phyloP scores from a whole-genome alignment of 2,113 vertebrate genomes.

The Ochotona curzoniae region DNA sequence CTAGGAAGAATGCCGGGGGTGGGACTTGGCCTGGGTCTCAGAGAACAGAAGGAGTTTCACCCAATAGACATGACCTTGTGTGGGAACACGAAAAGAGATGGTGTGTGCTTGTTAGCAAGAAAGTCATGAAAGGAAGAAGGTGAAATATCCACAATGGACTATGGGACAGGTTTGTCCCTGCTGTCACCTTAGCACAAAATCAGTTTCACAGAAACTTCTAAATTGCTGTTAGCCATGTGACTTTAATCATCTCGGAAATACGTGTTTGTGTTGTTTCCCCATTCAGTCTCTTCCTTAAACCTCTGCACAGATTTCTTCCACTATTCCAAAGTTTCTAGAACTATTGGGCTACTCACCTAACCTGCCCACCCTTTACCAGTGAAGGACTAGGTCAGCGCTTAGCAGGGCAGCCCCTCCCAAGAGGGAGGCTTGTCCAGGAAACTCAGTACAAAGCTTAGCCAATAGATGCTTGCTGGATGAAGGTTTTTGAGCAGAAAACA shows the following conservation, averaged over 20 bases:
- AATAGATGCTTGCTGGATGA: background rate
- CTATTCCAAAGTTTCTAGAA: background rate
- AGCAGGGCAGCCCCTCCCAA: background rate
- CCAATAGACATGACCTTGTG: background rate
- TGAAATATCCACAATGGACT: background rate
- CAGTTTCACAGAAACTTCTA: background rate
- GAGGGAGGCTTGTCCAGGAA: background rate
- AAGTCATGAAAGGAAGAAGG: background rate
- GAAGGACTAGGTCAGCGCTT: background rate
- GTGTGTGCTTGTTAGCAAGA: background rate
- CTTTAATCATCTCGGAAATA: background rate
- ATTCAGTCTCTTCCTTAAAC: background rate
- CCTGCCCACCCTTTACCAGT: background rate
- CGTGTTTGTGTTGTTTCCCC: background rate
- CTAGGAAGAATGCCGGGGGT: background rate
- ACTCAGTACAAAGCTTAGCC: background rate
- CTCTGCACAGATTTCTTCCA: background rate
- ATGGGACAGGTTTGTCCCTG: background rate
- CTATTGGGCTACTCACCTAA: background rate
- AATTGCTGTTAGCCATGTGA: background rate
- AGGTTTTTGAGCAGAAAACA: constrained; percentile 21
- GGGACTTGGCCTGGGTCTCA: background rate
- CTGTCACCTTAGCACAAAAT: background rate
- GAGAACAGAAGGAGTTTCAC: background rate
- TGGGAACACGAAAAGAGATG: background rate